Evolutionary conservation across 2,888 invertebrate species (phyloP).

Genomic region (Uloborus plumipes): DNA sequence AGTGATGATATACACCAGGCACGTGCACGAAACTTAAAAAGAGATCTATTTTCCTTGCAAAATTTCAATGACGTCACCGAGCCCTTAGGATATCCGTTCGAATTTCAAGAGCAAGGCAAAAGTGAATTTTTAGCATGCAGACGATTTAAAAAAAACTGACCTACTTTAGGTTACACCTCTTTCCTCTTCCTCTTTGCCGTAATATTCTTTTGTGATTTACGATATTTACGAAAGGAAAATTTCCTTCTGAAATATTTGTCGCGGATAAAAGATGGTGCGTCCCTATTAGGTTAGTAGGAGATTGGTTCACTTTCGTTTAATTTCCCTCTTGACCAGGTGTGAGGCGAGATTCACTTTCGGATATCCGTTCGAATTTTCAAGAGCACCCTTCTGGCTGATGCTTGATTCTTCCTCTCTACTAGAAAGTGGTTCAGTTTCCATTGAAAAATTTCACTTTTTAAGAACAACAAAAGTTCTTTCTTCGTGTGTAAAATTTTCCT

Average conservation of each 20-base stretch:
- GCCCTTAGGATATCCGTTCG: slow-evolving; percentile 57
- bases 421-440: no score
- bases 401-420: no score
- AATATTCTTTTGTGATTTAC: not conserved
- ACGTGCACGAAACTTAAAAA: no score
- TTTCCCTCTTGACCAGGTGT: slow-evolving; percentile 29
- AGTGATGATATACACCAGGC: slow-evolving; percentile 15
- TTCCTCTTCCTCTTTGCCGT: slow-evolving; percentile 16
- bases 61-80: slow-evolving; percentile 11
- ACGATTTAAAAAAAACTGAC: slow-evolving; percentile 37
- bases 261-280: not conserved
- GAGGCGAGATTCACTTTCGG: slow-evolving; percentile 20
- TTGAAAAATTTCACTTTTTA: no score
- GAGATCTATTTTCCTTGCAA: no score
- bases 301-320: slow-evolving; percentile 4
- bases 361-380: slow-evolving; percentile 52
- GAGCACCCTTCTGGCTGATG: not conserved
- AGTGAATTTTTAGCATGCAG: slow-evolving; percentile 16
- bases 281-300: slow-evolving; percentile 1
- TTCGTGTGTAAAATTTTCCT: not conserved
- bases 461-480: no score
- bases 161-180: slow-evolving; percentile 42
- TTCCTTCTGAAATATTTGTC: not conserved
- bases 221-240: not conserved
- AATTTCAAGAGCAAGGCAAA: slow-evolving; percentile 16